Conservation (phyloP, 2,113 vertebrate species). For the Heliornis fulica region DNA sequence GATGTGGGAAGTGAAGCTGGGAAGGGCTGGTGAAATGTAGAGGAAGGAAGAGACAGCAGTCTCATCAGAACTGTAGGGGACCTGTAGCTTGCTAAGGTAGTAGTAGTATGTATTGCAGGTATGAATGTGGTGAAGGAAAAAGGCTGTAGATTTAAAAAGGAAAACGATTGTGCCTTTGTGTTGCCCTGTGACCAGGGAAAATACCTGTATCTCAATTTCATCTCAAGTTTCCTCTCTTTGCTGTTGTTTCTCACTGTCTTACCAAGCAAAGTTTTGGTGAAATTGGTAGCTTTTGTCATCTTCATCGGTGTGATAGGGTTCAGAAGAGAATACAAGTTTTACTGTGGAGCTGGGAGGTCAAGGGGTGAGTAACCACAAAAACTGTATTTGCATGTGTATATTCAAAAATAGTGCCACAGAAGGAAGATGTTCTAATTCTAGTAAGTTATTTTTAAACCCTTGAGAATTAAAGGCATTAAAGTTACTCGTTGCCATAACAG, state of each 20-base stretch:
- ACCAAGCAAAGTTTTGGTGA: neutral
- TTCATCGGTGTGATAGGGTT: neutral
- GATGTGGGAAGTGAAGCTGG: neutral
- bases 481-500: neutral
- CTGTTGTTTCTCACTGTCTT: neutral
- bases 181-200: neutral
- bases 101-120: neutral
- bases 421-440: neutral
- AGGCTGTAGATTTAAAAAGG: neutral
- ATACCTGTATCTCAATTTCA: neutral
- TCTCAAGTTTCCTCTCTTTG: neutral
- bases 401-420: neutral
- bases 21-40: neutral
- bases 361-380: neutral
- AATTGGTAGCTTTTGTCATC: neutral
- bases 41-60: neutral
- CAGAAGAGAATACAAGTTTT: neutral
- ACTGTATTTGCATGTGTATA: rapidly evolving
- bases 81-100: neutral
- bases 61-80: neutral
- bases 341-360: neutral
- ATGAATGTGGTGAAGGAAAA: neutral
- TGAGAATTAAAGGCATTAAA: neutral
- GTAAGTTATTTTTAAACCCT: neutral
- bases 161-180: neutral